Percentiles rank a stretch among this genome's conserved stretches.
These are phyloP conservation scores for Tupaia tana DNA, from an alignment of 2,113 vertebrate genomes.

Conservation along the genomic window DNA sequence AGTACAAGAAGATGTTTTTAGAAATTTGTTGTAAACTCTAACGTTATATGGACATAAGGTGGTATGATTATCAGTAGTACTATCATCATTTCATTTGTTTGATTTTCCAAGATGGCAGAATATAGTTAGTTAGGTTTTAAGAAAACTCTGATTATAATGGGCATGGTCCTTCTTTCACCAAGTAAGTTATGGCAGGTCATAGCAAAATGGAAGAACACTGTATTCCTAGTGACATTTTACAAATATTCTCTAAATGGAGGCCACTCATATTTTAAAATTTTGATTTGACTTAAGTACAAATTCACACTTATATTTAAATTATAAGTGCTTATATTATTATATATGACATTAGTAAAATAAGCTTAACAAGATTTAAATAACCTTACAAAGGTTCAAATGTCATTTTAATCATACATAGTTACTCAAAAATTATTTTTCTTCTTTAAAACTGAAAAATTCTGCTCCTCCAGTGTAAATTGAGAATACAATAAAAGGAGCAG, in stretches of 20 bases:
- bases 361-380: neutral
- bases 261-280: conserved; percentile 15
- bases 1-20: neutral
- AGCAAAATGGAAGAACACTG: conserved; percentile 3
- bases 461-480: neutral
- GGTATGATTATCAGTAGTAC: neutral
- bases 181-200: neutral
- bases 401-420: conserved; percentile 41
- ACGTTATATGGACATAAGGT: neutral
- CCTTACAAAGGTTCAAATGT: neutral
- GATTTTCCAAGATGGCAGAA: conserved; percentile 5
- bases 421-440: conserved; percentile 21
- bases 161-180: neutral
- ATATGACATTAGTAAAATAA: neutral
- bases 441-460: neutral
- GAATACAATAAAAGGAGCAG: conserved; percentile 17
- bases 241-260: neutral
- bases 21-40: neutral
- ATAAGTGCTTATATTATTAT: neutral
- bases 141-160: neutral
- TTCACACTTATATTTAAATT: conserved; percentile 7
- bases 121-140: neutral
- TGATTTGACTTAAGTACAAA: neutral
- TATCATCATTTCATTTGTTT: neutral
- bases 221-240: neutral